phyloP scores from a whole-genome alignment of 2,113 vertebrate species.

The Siphamia tubifer region DNA sequence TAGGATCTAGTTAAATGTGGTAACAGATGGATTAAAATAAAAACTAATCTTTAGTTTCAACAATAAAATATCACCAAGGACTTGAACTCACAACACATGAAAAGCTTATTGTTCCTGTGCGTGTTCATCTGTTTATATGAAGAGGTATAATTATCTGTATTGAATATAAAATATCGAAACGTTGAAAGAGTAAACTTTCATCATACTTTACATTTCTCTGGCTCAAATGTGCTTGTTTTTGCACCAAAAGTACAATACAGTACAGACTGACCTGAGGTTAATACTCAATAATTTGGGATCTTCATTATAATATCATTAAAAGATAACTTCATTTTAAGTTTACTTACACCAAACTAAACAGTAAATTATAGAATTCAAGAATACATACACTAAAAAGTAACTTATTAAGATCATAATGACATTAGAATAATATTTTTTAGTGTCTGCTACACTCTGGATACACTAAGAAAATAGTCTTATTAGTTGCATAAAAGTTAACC shows the following conservation, averaged over 20 bases:
- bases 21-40: neutral
- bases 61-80: neutral
- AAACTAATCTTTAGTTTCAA: neutral
- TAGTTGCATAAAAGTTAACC: slow-evolving; percentile 66
- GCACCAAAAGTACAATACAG: slow-evolving; percentile 35
- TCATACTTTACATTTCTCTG: neutral
- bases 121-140: neutral
- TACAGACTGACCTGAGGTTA: slow-evolving; percentile 54
- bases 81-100: neutral
- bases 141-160: slow-evolving; percentile 5
- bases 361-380: slow-evolving; percentile 26
- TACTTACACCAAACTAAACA: slow-evolving; percentile 36
- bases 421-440: slow-evolving; percentile 27
- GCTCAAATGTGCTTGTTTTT: slow-evolving; percentile 39
- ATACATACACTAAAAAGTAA: slow-evolving; percentile 29
- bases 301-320: slow-evolving; percentile 26
- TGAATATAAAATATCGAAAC: neutral
- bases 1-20: no score
- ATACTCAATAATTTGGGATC: slow-evolving; percentile 33
- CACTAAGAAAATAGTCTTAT: slow-evolving; percentile 57
- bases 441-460: slow-evolving; percentile 17
- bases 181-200: slow-evolving; percentile 11
- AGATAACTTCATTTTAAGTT: slow-evolving; percentile 40
- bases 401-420: slow-evolving; percentile 19
- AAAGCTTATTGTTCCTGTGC: neutral